Evolutionary conservation across 2,113 vertebrate species (phyloP), one percentile per base, ranked within the genome.

Genomic region (Centropristis striata): DNA sequence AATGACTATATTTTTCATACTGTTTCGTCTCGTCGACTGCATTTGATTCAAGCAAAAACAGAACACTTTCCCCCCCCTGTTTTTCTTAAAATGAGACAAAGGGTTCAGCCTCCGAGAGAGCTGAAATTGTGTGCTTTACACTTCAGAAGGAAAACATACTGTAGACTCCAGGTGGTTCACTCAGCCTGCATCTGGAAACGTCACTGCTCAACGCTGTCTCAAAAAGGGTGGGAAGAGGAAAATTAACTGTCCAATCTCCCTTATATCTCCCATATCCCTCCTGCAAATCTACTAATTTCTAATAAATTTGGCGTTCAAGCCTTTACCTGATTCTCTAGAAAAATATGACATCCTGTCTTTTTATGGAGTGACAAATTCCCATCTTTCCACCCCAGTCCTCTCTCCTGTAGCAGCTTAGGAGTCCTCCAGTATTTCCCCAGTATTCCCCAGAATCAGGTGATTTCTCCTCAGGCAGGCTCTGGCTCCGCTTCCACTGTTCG

Each of bases 91-190:
- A 81, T 90, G 70, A 81, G 39, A 86, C 63, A 80, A 83, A 81
- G 39, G 41, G 41, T 46, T 83, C 65, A 77, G 80, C 78, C 46
- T 73, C 66, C 72, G 57, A 73, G 66, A 83, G 75, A 74, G 72
- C 85, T 85, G 85, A 86, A 53, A 84, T 42, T 58, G 67, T 87
- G 87, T 88, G 83, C 88, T 88, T 83, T 91, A 88, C 78, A 92
- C 87, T 88, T 90, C 84, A 90, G 82, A 91, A 90, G 75, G 83
- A 89, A 86, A 88, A 87, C 85, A 55, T 47, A 70, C 70, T 64
- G 69, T 79, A 27, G 68, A 44, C 57, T 89, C 76, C 58, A 86
- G 72, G 60, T 80, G 73, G 65, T 86, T 80, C 51, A 36, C 68
- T 86, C 81, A 77, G 68, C 82, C 61, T 78, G 86, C 77, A 77